Conservation (phyloP, 2,113 vertebrate species). For the Thryonomys swinderianus region DNA sequence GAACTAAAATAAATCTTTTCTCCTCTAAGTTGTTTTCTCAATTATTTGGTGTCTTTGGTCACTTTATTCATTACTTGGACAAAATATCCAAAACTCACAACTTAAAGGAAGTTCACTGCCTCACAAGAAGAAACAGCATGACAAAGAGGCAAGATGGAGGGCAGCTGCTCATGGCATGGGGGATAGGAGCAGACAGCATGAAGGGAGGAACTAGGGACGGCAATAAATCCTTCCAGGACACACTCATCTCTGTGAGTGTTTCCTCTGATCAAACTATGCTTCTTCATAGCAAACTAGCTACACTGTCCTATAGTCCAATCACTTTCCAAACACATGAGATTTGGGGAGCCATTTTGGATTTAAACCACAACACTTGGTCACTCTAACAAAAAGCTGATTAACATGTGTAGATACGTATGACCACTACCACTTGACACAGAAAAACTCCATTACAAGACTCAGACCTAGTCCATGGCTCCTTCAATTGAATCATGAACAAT, state of each 20-base stretch:
- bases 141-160: neutral
- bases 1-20: neutral
- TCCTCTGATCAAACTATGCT: neutral
- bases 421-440: neutral
- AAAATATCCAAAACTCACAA: neutral
- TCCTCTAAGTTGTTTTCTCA: neutral
- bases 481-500: slow-evolving; percentile 7
- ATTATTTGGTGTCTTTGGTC: neutral
- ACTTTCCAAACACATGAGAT: neutral
- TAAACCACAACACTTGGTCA: neutral
- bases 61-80: neutral
- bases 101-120: neutral
- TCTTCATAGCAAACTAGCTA: neutral
- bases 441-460: neutral
- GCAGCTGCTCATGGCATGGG: neutral
- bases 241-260: neutral
- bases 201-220: neutral
- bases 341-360: neutral
- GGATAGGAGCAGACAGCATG: neutral
- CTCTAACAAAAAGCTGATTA: neutral
- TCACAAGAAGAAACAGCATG: neutral
- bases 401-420: neutral
- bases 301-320: neutral
- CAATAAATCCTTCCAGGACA: neutral
- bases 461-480: neutral